A percentile compares a stretch with the other conserved stretches of the same genome.
phyloP scores from a whole-genome alignment of 2,888 invertebrate genomes.

The Hartigia nigra region DNA sequence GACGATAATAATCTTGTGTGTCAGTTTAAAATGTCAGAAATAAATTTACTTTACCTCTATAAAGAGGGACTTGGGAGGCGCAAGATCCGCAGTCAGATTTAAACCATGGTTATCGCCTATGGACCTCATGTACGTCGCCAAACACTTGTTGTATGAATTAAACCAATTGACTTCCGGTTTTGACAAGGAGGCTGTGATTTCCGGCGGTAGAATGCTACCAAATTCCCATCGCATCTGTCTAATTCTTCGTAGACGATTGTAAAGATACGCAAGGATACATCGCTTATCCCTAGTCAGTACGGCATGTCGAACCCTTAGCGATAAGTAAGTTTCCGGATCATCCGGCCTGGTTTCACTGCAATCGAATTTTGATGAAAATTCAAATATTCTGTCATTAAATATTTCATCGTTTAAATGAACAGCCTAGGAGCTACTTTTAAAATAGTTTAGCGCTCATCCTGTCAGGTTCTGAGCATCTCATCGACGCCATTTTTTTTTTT shows the following conservation, averaged over 20 bases:
- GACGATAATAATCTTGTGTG: background rate
- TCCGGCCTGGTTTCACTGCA: background rate
- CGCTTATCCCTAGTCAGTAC: constrained; percentile 90
- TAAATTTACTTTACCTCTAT: constrained; percentile 77
- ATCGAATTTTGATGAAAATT: background rate
- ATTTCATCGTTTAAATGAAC: background rate
- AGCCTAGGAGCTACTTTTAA: too few species aligned
- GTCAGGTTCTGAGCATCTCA: too few species aligned
- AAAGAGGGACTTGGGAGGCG: constrained; percentile 92
- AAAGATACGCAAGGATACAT: constrained; percentile 86
- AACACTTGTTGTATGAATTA: constrained; percentile 84
- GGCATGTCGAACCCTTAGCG: constrained; percentile 86
- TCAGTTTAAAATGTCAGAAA: constrained; percentile 6
- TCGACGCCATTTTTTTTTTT: too few species aligned
- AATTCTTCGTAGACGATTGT: constrained; percentile 83
- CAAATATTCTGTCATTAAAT: background rate
- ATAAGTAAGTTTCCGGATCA: constrained; percentile 71
- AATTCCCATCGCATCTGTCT: constrained; percentile 95
- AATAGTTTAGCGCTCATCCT: too few species aligned
- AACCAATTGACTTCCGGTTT: constrained; percentile 91
- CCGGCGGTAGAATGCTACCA: constrained; percentile 89
- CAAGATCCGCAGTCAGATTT: constrained; percentile 87
- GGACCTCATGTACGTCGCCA: constrained; percentile 91
- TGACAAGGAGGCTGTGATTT: constrained; percentile 83
- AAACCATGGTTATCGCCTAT: constrained; percentile 85